These are phyloP conservation scores for Desoria tigrina DNA, from an alignment of 2,888 invertebrate genomes.

Conservation along the genomic window DNA sequence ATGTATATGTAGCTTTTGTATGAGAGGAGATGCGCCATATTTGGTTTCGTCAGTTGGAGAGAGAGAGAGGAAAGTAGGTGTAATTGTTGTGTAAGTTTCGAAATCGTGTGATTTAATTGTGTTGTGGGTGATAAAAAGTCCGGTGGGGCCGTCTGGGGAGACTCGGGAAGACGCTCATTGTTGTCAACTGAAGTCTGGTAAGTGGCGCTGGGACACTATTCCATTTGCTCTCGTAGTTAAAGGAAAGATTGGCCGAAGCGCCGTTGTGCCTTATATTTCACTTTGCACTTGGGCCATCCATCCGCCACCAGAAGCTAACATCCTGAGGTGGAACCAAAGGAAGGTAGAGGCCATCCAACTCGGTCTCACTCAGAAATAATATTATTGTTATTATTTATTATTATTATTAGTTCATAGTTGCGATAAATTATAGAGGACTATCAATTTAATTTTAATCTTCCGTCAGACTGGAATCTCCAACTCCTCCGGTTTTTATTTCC, in stretches of 20 bases:
- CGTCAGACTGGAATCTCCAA: too few species aligned
- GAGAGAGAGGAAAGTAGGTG: neutral
- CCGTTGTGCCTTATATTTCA: constrained; percentile 14
- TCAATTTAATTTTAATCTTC: too few species aligned
- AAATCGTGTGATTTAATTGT: constrained; percentile 6
- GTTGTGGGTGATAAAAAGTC: constrained; percentile 3
- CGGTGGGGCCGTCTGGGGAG: constrained; percentile 39
- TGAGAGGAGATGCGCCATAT: constrained; percentile 14
- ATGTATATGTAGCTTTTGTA: too few species aligned
- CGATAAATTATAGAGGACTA: too few species aligned
- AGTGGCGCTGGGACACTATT: constrained; percentile 45
- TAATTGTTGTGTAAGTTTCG: neutral
- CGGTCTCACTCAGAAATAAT: constrained; percentile 4
- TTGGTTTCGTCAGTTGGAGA: constrained; percentile 9
- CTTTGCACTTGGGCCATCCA: constrained; percentile 14
- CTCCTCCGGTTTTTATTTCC: too few species aligned
- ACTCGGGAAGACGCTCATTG: constrained; percentile 26
- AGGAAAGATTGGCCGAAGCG: constrained; percentile 6
- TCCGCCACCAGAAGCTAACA: constrained; percentile 13
- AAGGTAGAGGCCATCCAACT: constrained; percentile 5
- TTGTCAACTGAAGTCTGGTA: constrained; percentile 32
- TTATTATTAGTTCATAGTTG: too few species aligned
- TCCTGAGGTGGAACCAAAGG: constrained; percentile 2
- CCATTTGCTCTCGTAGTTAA: constrained; percentile 18
- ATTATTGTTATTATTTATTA: too few species aligned